A percentile compares a stretch with the other conserved stretches of the same genome.
These are phyloP conservation scores for Gasterosteus aculeatus DNA, from an alignment of 2,113 vertebrate species.

Conservation along the genomic window DNA sequence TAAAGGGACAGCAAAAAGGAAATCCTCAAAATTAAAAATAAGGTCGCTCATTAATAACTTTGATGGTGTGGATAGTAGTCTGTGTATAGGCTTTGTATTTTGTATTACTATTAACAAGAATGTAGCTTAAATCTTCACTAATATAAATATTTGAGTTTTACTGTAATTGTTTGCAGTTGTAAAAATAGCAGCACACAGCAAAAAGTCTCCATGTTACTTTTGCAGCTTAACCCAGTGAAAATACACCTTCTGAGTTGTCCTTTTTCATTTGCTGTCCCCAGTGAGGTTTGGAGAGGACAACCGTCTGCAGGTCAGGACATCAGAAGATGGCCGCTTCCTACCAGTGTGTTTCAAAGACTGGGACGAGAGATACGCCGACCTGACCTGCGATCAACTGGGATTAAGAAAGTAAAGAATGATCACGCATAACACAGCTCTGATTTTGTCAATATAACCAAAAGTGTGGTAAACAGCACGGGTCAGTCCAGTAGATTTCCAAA, in stretches of 20 bases:
- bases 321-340: conserved; percentile 67
- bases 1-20: neutral
- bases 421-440: neutral
- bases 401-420: conserved; percentile 64
- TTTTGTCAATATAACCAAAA: neutral
- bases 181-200: conserved; percentile 1
- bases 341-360: conserved; percentile 73
- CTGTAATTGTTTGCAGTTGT: conserved; percentile 3
- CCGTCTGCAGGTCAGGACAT: conserved; percentile 66
- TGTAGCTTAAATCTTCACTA: neutral
- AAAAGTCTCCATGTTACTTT: neutral
- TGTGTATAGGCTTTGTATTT: neutral
- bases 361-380: conserved; percentile 48
- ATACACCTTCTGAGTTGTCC: neutral
- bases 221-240: neutral
- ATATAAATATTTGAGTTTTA: neutral
- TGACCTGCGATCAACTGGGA: conserved; percentile 72
- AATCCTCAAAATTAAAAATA: neutral
- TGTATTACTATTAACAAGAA: neutral
- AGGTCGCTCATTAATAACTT: neutral
- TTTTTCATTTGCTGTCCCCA: conserved; percentile 36
- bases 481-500: neutral
- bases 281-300: conserved; percentile 63
- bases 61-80: conserved; percentile 4
- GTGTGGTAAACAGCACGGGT: neutral